Conservation (phyloP, 2,888 invertebrate species). For the Deilephila elpenor region DNA sequence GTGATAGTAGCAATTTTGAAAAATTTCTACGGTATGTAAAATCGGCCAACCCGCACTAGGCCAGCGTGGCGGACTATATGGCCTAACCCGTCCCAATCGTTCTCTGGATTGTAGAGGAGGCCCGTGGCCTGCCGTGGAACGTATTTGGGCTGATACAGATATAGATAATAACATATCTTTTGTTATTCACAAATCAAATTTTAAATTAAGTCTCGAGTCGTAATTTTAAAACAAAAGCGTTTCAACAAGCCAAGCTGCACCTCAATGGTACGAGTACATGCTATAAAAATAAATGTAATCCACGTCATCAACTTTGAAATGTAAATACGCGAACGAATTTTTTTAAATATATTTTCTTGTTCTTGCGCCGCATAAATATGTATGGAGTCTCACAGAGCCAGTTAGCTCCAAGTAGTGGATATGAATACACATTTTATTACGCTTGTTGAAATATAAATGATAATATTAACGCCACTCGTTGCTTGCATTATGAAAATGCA, state of each 20-base stretch:
- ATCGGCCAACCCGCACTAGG: no score
- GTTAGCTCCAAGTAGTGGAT: conserved; percentile 12
- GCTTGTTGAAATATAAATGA: conserved; percentile 22
- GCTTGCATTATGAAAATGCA: background rate
- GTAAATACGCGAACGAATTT: conserved; percentile 17
- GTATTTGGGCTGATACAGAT: no score
- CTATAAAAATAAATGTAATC: conserved; percentile 6
- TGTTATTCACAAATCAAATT: background rate
- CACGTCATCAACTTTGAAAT: conserved; percentile 25
- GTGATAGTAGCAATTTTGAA: no score
- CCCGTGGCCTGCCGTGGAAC: no score
- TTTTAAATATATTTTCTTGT: background rate
- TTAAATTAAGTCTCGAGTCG: background rate
- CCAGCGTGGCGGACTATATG: no score
- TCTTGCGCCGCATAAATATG: conserved; percentile 22
- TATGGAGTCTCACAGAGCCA: conserved; percentile 13
- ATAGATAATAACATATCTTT: no score
- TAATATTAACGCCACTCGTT: conserved; percentile 6
- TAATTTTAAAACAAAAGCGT: background rate
- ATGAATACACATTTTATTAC: conserved; percentile 22
- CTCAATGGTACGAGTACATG: background rate
- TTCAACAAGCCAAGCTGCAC: background rate
- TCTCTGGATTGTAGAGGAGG: no score
- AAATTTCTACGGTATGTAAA: no score
- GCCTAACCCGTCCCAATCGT: no score